Evolutionary conservation across 2,113 vertebrate species (phyloP).

Genomic region (Otolemur garnettii): DNA sequence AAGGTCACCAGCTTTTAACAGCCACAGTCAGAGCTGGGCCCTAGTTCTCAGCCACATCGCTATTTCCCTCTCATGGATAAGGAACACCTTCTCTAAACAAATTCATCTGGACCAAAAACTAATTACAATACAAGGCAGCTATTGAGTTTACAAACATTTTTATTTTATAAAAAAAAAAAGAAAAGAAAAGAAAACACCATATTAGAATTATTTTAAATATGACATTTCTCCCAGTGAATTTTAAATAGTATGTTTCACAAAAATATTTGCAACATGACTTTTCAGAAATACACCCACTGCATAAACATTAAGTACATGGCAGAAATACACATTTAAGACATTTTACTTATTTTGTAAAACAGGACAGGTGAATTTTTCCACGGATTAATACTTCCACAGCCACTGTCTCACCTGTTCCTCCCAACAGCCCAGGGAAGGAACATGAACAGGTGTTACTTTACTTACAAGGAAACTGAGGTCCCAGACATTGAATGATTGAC

Average conservation of each 20-base stretch:
- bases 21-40: background rate
- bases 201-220: constrained; percentile 62
- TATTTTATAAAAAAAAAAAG: constrained; percentile 40
- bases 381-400: background rate
- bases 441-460: background rate
- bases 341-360: constrained; percentile 54
- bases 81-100: background rate
- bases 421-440: background rate
- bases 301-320: constrained; percentile 13
- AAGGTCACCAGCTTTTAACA: background rate
- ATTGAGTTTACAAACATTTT: constrained; percentile 54
- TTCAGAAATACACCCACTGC: constrained; percentile 40
- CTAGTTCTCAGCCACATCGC: background rate
- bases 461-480: constrained; percentile 16
- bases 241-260: constrained; percentile 59
- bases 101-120: constrained; percentile 51
- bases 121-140: background rate
- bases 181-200: background rate
- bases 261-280: constrained; percentile 57
- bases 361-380: constrained; percentile 52
- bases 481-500: constrained; percentile 28
- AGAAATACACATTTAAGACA: constrained; percentile 8
- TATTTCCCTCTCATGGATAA: background rate
- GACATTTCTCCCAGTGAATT: constrained; percentile 19
- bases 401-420: background rate